phyloP scores from a whole-genome alignment of 2,888 invertebrate genomes.

The Gibbula magus region DNA sequence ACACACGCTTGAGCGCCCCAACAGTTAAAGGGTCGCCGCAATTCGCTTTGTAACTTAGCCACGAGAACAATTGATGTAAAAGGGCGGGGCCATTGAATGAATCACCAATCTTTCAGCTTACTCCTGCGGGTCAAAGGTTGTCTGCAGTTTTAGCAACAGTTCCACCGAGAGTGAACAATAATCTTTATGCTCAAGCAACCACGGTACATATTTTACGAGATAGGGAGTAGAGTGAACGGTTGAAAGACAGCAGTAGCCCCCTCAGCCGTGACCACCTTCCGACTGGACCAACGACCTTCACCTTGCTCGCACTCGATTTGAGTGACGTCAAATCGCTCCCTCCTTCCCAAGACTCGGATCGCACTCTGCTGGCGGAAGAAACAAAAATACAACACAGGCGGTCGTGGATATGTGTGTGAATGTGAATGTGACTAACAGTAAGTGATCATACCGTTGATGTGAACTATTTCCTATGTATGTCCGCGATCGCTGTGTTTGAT shows the following conservation, averaged over 20 bases:
- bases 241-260: no score
- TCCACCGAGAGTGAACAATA: no score
- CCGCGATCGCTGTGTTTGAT: constrained; percentile 35
- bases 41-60: no score
- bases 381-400: background rate
- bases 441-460: background rate
- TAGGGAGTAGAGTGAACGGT: no score
- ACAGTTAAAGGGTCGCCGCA: no score
- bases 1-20: background rate
- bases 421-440: background rate
- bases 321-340: constrained; percentile 37
- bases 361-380: background rate
- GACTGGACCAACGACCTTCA: constrained; percentile 31
- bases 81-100: background rate
- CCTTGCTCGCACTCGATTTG: constrained; percentile 34
- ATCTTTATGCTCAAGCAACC: no score
- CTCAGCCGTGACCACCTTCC: no score
- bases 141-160: background rate
- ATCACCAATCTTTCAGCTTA: constrained; percentile 3
- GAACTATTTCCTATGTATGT: constrained; percentile 28
- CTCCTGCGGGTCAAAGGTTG: background rate
- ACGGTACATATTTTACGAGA: no score
- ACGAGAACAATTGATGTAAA: background rate
- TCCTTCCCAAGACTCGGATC: background rate
- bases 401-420: background rate